phyloP scores from a whole-genome alignment of 2,113 vertebrate species.

The Calypte anna region DNA sequence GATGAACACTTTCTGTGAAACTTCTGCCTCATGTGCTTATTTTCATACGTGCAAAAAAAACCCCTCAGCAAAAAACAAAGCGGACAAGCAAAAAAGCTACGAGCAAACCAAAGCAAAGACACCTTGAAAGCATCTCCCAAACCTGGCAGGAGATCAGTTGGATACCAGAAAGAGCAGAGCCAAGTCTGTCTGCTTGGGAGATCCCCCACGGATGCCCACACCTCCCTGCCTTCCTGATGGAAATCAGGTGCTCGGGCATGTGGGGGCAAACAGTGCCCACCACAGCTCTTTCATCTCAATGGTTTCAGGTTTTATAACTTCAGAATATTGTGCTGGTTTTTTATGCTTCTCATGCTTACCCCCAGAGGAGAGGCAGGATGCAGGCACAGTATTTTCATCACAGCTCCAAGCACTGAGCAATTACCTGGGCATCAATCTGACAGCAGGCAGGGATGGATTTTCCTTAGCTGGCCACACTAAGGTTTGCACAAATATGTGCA shows the following conservation, averaged over 20 bases:
- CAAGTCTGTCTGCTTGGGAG: not conserved
- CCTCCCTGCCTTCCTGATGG: fast-evolving
- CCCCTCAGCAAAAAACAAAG: constrained; percentile 32
- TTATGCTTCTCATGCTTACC: not conserved
- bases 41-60: not conserved
- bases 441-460: not conserved
- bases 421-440: not conserved
- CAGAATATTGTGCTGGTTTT: not conserved
- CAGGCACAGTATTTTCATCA: not conserved
- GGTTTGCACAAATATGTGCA: not conserved
- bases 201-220: not conserved
- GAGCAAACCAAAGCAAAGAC: not conserved
- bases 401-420: not conserved
- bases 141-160: constrained; percentile 48
- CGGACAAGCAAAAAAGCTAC: not conserved
- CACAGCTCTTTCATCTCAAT: not conserved
- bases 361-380: not conserved
- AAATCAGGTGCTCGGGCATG: not conserved
- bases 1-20: not conserved
- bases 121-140: not conserved
- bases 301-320: not conserved
- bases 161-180: not conserved
- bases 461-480: not conserved
- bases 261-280: not conserved
- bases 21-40: not conserved